A percentile compares a stretch with the other conserved stretches of the same genome.
Conservation (phyloP, 2,797 vertebrate genomes). For the Tapirus indicus region DNA sequence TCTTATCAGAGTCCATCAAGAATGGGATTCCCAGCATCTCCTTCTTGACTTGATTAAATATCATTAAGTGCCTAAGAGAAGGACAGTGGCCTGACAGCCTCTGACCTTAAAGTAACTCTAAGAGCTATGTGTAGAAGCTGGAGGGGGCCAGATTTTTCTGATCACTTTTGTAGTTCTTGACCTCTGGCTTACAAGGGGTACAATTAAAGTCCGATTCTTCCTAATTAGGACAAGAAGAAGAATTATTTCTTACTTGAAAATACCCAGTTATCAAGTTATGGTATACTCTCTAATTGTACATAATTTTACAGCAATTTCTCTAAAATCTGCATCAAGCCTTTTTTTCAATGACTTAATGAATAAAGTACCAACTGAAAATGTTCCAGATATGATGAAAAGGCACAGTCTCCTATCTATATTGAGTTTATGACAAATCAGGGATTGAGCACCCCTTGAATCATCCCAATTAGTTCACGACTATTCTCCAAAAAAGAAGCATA, state of each 20-base stretch:
- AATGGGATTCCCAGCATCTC: conserved; percentile 68
- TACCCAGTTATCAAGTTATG: conserved; percentile 5
- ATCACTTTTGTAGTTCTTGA: conserved; percentile 44
- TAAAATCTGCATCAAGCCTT: conserved; percentile 20
- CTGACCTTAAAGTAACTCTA: conserved; percentile 59
- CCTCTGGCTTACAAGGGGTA: conserved; percentile 26
- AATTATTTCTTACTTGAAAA: conserved; percentile 46
- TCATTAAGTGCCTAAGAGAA: conserved; percentile 69
- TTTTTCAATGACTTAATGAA: conserved; percentile 68
- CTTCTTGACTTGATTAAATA: conserved; percentile 77
- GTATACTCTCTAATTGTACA: not conserved
- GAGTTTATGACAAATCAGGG: not conserved
- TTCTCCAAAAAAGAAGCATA: not conserved
- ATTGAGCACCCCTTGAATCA: not conserved
- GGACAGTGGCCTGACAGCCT: conserved; percentile 47
- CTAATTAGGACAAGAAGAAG: conserved; percentile 49
- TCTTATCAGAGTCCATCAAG: conserved; percentile 75
- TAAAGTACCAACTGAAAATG: conserved; percentile 65
- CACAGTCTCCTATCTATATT: not conserved
- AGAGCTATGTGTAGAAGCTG: conserved; percentile 54
- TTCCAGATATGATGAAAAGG: conserved; percentile 58
- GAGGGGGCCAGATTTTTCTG: conserved; percentile 50
- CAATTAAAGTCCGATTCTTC: conserved; percentile 25
- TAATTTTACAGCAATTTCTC: conserved; percentile 57
- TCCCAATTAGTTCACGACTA: conserved; percentile 22